Base-by-base conservation (phyloP, 2,888 invertebrate genomes). In the Micropterix aruncella region DNA sequence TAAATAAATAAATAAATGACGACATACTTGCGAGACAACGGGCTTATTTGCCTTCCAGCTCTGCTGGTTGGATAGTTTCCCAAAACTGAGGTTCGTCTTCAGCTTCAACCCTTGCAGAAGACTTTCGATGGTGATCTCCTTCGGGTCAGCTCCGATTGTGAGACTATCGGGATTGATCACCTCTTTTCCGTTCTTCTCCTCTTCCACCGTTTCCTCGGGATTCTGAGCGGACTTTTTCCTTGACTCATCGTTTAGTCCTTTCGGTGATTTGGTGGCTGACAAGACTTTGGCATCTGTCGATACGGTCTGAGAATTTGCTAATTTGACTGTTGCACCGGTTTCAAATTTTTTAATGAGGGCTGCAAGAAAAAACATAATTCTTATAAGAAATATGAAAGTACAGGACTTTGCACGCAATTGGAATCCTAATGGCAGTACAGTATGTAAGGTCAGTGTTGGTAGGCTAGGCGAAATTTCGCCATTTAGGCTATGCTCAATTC, bases 21-120 rank as follows among this genome's bases (percentile, higher is more conserved):
- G 5, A 27, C 54, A 48, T 40, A 69, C 70, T 63, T 69, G 68
- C n/a, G 63, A 61, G 16, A 69, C 56, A 1, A 58, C 50, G 19
- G 65, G 65, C 45, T 64, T 66, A 45, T 61, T 63, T 1, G 59
- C 53, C 48, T 64, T 69, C 70, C 69, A 69, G 5, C 57, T 57
- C 4, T 57, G 57, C 1, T 60, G 60, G 45, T 66, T 62, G 0
- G 69, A 65, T 43, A 69, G 62, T 51, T 66, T 66, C 16, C 70
- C 70, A 18, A 69, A 61, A 46, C 61, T 62, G 38, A 63, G 51
- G 46, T 70, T 66, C 36, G 64, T 68, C 47, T 65, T 67, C 38
- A 67, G 52, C 38, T 62, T 62, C 18, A 70, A 54, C 0, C 70
- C 70, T 47, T 64, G 63, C 56, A 64, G 58, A 14, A 70, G 51